Evolutionary conservation across 2,113 vertebrate genomes (phyloP).

Genomic region (Condylura cristata): DNA sequence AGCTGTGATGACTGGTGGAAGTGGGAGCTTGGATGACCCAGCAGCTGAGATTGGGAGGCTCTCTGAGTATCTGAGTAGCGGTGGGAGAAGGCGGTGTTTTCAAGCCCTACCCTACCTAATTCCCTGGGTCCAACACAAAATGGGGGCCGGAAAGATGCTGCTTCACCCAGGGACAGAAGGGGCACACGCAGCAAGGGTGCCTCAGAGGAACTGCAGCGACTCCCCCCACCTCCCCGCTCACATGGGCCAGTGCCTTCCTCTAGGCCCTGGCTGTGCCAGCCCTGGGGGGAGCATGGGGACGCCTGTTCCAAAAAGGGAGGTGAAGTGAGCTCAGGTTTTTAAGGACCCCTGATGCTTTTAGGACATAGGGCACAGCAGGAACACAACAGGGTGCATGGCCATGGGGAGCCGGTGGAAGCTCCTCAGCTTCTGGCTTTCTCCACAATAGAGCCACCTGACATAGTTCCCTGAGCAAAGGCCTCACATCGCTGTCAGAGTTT

Average conservation of each 20-base stretch:
- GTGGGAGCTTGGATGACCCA: not conserved
- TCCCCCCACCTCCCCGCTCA: not conserved
- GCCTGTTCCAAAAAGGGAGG: not conserved
- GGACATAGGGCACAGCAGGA: not conserved
- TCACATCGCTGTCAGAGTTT: not conserved
- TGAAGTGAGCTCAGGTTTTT: rapidly evolving
- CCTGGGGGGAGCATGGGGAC: rapidly evolving
- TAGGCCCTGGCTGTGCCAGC: not conserved
- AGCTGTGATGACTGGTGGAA: not conserved
- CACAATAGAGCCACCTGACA: not conserved
- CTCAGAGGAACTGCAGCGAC: not conserved
- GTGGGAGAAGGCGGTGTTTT: rapidly evolving
- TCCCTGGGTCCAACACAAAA: not conserved
- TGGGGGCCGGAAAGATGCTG: rapidly evolving
- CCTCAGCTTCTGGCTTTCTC: not conserved
- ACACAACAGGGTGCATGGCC: rapidly evolving
- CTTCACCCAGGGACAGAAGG: rapidly evolving
- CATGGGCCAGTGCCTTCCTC: not conserved
- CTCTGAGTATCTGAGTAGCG: not conserved
- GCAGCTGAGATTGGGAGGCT: not conserved
- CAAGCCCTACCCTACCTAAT: rapidly evolving
- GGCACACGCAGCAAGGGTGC: not conserved
- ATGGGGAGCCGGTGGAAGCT: not conserved
- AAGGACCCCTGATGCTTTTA: rapidly evolving
- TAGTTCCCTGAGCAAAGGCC: not conserved